Percentiles rank a stretch among this genome's conserved stretches.
phyloP scores from a whole-genome alignment of 2,113 vertebrate species.

The Tyrannus savana region DNA sequence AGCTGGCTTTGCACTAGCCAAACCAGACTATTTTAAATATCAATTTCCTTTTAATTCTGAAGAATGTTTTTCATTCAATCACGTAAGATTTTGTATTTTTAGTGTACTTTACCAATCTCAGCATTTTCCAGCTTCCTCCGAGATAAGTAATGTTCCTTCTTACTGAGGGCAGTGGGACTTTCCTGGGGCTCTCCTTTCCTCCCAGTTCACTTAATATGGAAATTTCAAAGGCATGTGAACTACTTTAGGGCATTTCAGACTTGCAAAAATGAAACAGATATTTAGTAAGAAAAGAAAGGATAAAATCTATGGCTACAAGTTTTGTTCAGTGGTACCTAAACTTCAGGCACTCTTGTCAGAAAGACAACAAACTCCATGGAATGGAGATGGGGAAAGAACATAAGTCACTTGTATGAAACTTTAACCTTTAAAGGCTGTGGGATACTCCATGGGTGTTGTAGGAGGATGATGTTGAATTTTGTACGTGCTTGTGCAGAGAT shows the following conservation, averaged over 20 bases:
- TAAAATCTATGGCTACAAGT: background rate
- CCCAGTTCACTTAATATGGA: background rate
- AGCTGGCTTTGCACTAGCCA: background rate
- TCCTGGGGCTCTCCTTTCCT: background rate
- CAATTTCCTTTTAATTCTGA: background rate
- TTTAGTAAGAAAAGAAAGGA: background rate
- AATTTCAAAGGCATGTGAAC: background rate
- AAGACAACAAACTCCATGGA: background rate
- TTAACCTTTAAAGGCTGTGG: background rate
- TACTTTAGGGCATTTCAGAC: background rate
- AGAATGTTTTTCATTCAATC: accelerated
- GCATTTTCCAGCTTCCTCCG: background rate
- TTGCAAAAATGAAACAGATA: background rate
- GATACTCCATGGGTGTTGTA: background rate
- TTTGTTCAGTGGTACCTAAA: background rate
- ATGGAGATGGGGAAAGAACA: background rate
- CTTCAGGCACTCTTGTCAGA: background rate
- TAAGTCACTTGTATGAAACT: background rate
- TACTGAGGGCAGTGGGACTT: background rate
- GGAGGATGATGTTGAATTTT: background rate
- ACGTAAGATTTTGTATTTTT: background rate
- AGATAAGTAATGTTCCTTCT: background rate
- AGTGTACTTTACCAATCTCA: background rate
- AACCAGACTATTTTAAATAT: background rate
- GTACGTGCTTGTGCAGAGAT: background rate